Evolutionary conservation across 30 jellyfish, hydroid and myxozoan species (phyloP), one percentile per base, ranked within the genome.

Genomic region (Pelagia noctiluca): DNA sequence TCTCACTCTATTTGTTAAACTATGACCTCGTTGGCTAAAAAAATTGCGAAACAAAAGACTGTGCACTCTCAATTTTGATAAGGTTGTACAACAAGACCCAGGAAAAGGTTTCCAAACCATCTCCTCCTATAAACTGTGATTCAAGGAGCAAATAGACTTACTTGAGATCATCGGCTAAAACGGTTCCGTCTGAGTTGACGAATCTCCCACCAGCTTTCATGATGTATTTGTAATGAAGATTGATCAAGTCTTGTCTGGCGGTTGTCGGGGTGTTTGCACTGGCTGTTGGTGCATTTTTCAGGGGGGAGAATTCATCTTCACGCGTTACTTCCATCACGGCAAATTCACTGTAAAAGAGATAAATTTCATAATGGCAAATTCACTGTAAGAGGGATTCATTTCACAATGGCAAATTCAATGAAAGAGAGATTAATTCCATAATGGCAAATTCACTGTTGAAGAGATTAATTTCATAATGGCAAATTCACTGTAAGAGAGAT

Each of bases 231-330:
- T 5, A 72, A 65, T 89, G 97, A 4, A 80, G 37, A 47, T 77
- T 65, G 54, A 80, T 77, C 28, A 89, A 47, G 60, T 95, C 97
- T 30, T 78, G 88, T 28, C 86, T 81, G 47, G 96, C 92, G 16
- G 99, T 83, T 35, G 68, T 93, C 13, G 99, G 97, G 63, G 97
- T 84, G 52, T 75, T 47, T 12, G 85, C 50, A 5, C 92, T 93
- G 30, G 87, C 71, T n/a, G 84, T 87, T 21, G 99, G 97, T 22
- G 82, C 97, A 65, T 95, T 95, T 64, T 95, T 95, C 68, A 95
- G 84, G 19, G 99, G 99, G 7, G 99, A 95, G 60, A 95, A 95
- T 66, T 95, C 99, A 33, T 95, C 97, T 48, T 81, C 91, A 18
- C 99, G 80, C 22, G 47, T 75, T 1, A 89, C 97, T 73, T 88